Evolutionary conservation across 2,888 invertebrate species (phyloP).

Genomic region (Dilophus febrilis): DNA sequence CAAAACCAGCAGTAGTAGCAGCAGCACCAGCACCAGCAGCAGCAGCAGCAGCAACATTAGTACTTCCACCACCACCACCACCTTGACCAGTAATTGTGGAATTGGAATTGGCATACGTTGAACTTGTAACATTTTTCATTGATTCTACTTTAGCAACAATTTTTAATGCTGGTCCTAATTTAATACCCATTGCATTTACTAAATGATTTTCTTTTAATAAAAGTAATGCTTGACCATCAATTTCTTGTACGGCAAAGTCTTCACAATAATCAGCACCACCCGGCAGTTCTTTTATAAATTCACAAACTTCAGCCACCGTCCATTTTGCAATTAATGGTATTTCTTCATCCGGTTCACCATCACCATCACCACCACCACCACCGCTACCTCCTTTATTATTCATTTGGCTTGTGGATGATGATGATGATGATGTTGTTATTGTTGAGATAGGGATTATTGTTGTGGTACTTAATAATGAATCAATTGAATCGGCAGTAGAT

Average conservation of each 20-base stretch:
- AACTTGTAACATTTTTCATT: conserved; percentile 43
- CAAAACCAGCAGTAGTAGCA: no score
- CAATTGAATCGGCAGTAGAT: no score
- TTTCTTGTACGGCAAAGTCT: conserved; percentile 87
- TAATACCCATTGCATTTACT: conserved; percentile 88
- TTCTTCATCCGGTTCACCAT: conserved; percentile 12
- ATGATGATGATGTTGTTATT: neutral
- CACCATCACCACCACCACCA: neutral
- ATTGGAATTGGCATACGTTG: no score
- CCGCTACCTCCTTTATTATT: neutral
- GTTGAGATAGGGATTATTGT: neutral
- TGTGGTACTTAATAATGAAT: neutral
- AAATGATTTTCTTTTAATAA: conserved; percentile 85
- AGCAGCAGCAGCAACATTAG: no score
- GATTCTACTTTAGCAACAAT: conserved; percentile 84
- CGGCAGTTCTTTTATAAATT: conserved; percentile 73
- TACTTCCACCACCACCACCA: no score
- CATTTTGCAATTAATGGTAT: conserved; percentile 25
- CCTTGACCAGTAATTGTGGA: no score
- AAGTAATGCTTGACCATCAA: conserved; percentile 88
- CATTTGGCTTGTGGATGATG: neutral
- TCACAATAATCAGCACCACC: conserved; percentile 88
- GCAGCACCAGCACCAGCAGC: no score
- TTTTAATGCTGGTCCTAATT: conserved; percentile 88
- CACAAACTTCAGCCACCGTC: conserved; percentile 73